Evolutionary conservation across 2,888 invertebrate species (phyloP).

Genomic region (Glyphotaelius pellucidus): DNA sequence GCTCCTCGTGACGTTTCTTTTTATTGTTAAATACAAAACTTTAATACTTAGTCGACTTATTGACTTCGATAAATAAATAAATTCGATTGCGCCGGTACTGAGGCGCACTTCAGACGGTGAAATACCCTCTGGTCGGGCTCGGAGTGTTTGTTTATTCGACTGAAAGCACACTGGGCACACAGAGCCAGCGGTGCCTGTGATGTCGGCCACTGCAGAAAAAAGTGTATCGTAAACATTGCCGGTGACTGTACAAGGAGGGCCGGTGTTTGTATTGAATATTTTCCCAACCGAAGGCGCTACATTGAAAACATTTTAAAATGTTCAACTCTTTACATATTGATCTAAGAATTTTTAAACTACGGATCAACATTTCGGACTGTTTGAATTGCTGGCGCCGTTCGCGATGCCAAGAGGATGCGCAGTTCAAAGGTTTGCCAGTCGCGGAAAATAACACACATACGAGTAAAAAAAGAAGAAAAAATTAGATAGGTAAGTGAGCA

Average conservation of each 20-base stretch:
- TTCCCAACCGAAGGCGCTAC: conserved; percentile 48
- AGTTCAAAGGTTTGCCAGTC: not conserved
- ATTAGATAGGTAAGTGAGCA: too few species aligned
- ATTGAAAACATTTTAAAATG: conserved; percentile 54
- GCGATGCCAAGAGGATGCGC: not conserved
- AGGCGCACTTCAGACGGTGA: conserved; percentile 5
- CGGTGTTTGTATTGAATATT: conserved; percentile 49
- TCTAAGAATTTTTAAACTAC: not conserved
- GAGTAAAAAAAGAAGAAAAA: too few species aligned
- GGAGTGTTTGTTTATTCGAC: conserved; percentile 39
- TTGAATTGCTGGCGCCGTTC: not conserved
- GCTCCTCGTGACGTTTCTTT: not conserved
- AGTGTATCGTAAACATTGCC: conserved; percentile 44
- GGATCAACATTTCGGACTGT: not conserved
- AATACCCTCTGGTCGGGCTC: conserved; percentile 8
- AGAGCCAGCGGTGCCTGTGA: conserved; percentile 27
- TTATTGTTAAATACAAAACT: not conserved
- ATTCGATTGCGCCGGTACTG: conserved; percentile 29
- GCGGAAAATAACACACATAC: not conserved
- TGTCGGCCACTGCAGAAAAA: conserved; percentile 42
- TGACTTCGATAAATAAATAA: conserved; percentile 33
- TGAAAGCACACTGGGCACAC: conserved; percentile 16
- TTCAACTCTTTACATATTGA: conserved; percentile 41
- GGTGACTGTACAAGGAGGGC: conserved; percentile 30
- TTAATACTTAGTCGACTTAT: not conserved